Percentiles rank a stretch among this genome's conserved stretches.
phyloP scores from a whole-genome alignment of 2,797 vertebrate genomes.

The Coreius guichenoti region DNA sequence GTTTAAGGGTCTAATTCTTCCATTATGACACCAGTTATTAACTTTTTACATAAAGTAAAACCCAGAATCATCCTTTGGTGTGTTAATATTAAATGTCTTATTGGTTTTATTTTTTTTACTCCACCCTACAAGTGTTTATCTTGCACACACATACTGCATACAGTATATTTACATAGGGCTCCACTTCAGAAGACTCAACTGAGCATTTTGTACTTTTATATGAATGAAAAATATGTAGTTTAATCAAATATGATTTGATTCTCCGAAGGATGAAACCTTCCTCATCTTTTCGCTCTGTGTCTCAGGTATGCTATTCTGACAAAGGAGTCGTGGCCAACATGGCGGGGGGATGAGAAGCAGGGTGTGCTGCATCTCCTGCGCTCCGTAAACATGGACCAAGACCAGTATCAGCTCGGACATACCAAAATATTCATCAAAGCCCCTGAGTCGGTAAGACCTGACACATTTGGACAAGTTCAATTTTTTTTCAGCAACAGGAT shows the following conservation, averaged over 20 bases:
- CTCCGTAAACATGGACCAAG: slow-evolving; percentile 94
- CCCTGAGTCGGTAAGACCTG: slow-evolving; percentile 89
- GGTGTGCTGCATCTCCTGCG: slow-evolving; percentile 91
- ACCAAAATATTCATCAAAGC: slow-evolving; percentile 97
- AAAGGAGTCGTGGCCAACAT: slow-evolving; percentile 94
- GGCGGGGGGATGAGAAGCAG: slow-evolving; percentile 95
- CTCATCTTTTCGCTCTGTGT: neutral
- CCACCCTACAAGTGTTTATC: slow-evolving; percentile 40
- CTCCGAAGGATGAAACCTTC: neutral
- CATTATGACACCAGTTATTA: slow-evolving; percentile 24
- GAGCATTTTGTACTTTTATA: neutral
- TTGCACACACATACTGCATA: slow-evolving; percentile 29
- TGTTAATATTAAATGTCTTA: slow-evolving; percentile 11
- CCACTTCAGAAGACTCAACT: slow-evolving; percentile 2
- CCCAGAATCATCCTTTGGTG: neutral
- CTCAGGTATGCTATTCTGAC: slow-evolving; percentile 95
- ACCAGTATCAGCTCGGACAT: slow-evolving; percentile 94
- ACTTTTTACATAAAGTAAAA: neutral
- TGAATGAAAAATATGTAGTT: neutral
- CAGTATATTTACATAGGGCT: slow-evolving; percentile 10
- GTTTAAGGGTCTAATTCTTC: neutral
- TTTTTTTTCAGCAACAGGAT: neutral
- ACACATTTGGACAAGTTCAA: neutral
- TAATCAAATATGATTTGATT: neutral
- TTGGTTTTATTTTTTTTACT: slow-evolving; percentile 24